phyloP scores from a whole-genome alignment of 2,888 invertebrate genomes.

The Hofmannophila pseudospretella region DNA sequence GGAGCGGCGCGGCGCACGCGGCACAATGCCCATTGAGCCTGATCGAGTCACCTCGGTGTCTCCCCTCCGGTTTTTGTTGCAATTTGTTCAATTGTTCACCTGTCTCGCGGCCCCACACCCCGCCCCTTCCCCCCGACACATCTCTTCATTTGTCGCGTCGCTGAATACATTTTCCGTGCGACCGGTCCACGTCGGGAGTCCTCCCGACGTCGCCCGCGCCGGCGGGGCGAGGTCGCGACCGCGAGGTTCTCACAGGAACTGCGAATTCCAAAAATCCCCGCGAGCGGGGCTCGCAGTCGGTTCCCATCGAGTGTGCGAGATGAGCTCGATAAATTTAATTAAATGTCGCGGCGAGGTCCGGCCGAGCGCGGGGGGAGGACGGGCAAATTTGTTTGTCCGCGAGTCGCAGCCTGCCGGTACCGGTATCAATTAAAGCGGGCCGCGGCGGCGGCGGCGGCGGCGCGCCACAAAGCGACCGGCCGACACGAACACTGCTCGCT shows the following conservation, averaged over 20 bases:
- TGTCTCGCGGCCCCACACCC: slow-evolving; percentile 19
- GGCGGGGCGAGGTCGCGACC: slow-evolving; percentile 17
- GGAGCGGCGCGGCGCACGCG: not conserved
- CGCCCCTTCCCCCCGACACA: slow-evolving; percentile 15
- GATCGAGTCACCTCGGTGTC: slow-evolving; percentile 26
- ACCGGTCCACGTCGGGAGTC: slow-evolving; percentile 20
- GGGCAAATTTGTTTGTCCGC: slow-evolving; percentile 52
- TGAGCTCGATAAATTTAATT: slow-evolving; percentile 72
- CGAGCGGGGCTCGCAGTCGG: slow-evolving; percentile 41
- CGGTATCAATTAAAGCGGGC: slow-evolving; percentile 42
- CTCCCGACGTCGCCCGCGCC: slow-evolving; percentile 1
- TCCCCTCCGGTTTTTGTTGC: slow-evolving; percentile 39
- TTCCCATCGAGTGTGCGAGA: slow-evolving; percentile 59
- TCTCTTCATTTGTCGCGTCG: slow-evolving; percentile 31
- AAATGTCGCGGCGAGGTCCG: slow-evolving; percentile 37
- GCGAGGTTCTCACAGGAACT: slow-evolving; percentile 46
- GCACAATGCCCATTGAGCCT: slow-evolving; percentile 13
- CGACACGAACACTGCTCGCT: slow-evolving; percentile 8
- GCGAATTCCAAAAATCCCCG: slow-evolving; percentile 54
- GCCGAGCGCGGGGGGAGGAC: slow-evolving; percentile 17
- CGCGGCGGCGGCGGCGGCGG: slow-evolving; percentile 22
- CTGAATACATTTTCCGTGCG: slow-evolving; percentile 28
- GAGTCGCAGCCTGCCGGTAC: not conserved
- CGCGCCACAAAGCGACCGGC: slow-evolving; percentile 15
- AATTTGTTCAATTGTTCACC: slow-evolving; percentile 43